Conservation (phyloP, 2,888 invertebrate species). For the Myopa testacea region DNA sequence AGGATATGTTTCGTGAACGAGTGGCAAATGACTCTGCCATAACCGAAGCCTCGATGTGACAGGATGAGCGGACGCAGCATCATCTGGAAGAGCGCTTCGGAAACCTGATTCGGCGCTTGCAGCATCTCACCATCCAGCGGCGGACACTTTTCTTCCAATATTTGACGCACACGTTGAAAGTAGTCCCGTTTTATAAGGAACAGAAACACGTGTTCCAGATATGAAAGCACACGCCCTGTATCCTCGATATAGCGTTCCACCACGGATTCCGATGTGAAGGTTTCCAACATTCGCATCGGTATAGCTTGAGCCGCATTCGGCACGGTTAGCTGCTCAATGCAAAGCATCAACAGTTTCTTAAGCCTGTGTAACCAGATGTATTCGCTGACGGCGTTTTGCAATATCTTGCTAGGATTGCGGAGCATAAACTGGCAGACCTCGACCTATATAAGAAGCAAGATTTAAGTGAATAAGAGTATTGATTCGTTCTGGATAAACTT, state of each 20-base stretch:
- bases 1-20: conserved; percentile 76
- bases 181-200: conserved; percentile 70
- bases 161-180: conserved; percentile 77
- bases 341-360: conserved; percentile 64
- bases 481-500: conserved; percentile 38
- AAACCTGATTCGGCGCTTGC: conserved; percentile 78
- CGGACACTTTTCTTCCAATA: conserved; percentile 79
- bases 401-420: conserved; percentile 61
- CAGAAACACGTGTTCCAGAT: conserved; percentile 62
- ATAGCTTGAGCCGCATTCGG: conserved; percentile 72
- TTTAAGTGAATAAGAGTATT: background rate
- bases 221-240: conserved; percentile 57
- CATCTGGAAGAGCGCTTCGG: conserved; percentile 80
- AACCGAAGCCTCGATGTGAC: conserved; percentile 49
- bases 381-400: conserved; percentile 61
- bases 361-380: conserved; percentile 64
- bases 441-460: conserved; percentile 56
- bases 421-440: conserved; percentile 66
- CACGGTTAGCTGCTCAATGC: conserved; percentile 63
- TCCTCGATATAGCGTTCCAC: conserved; percentile 63
- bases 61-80: conserved; percentile 80
- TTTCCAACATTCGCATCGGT: conserved; percentile 82
- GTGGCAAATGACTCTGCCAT: conserved; percentile 56
- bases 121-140: conserved; percentile 76
- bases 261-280: conserved; percentile 74